Base-by-base conservation (phyloP, 2,888 invertebrate genomes). In the Pyralis farinalis region DNA sequence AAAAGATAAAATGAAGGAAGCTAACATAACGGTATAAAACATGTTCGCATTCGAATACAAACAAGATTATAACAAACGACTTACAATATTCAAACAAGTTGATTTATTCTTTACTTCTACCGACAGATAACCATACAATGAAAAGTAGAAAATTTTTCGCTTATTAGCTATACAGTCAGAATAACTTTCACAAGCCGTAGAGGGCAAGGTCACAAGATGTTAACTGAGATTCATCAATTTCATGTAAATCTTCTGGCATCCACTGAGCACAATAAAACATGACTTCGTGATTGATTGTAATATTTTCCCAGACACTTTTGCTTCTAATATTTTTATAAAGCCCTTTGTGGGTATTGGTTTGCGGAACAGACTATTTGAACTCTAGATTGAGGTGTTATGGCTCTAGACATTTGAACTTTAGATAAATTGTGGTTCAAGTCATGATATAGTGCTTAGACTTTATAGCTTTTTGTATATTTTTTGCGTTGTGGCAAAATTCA, bases 171-270 rank as follows among this genome's bases (percentile, higher is more conserved):
- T 49, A 55, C 51, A 58, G 57, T 46, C 57, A 54, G 55, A 43
- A 47, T 57, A 55, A 64, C 68, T 73, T 73, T 72, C 66, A 55
- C 61, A 65, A 63, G 55, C 16, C 16, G 16, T 51, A 50, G 58
- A 63, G 74, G 76, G 68, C 73, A 78, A 78, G 84, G 80, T 83
- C 80, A 81, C 58, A 40, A 55, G 51, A 63, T 71, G 73, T 73
- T 71, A 70, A 70, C 72, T 66, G 58, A 55, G 63, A 61, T 75
- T 71, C 82, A 84, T 85, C 80, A 84, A 84, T 83, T 77, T 68
- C 71, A 78, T 77, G 81, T 79, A 83, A 84, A 77, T 79, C 73
- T 73, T 60, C 73, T 64, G 71, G 74, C 72, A 75, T 80, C 72
- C 71, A 60, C 63, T 49, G 69, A 63, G 55, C 62, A 80, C 71